A percentile compares a stretch with the other conserved stretches of the same genome.
Evolutionary conservation across 1,140 invertebrate genomes (phyloP).

Genomic region (Achroia grisella): DNA sequence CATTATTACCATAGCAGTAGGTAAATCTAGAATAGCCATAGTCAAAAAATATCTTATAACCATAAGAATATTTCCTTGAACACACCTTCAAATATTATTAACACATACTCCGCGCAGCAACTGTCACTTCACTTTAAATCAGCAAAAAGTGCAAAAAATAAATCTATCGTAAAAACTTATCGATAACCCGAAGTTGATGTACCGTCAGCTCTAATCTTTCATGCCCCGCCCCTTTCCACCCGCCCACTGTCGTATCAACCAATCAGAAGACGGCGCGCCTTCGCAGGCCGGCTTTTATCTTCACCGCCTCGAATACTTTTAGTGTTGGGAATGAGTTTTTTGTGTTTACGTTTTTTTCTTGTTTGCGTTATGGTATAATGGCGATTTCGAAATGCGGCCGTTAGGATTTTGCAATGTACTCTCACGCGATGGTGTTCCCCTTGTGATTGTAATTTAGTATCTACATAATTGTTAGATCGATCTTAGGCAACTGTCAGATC

Average conservation of each 20-base stretch:
- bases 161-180: slow-evolving; percentile 45
- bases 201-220: slow-evolving; percentile 38
- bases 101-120: too few relatives aligned
- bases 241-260: slow-evolving; percentile 40
- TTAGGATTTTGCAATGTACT: slow-evolving; percentile 8
- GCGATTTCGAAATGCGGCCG: slow-evolving; percentile 44
- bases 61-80: too few relatives aligned
- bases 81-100: too few relatives aligned
- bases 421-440: neutral
- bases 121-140: too few relatives aligned
- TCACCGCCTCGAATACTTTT: slow-evolving; percentile 43
- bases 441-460: neutral
- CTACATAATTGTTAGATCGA: neutral
- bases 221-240: slow-evolving; percentile 29
- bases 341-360: slow-evolving; percentile 47
- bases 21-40: too few relatives aligned
- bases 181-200: slow-evolving; percentile 40
- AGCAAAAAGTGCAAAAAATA: neutral
- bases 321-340: slow-evolving; percentile 65
- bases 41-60: too few relatives aligned
- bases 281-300: slow-evolving; percentile 26
- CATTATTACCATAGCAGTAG: too few relatives aligned
- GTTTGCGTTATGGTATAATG: slow-evolving; percentile 22
- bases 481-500: neutral
- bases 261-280: slow-evolving; percentile 27